phyloP scores from a whole-genome alignment of 2,797 vertebrate species.

The Chrysolophus pictus region DNA sequence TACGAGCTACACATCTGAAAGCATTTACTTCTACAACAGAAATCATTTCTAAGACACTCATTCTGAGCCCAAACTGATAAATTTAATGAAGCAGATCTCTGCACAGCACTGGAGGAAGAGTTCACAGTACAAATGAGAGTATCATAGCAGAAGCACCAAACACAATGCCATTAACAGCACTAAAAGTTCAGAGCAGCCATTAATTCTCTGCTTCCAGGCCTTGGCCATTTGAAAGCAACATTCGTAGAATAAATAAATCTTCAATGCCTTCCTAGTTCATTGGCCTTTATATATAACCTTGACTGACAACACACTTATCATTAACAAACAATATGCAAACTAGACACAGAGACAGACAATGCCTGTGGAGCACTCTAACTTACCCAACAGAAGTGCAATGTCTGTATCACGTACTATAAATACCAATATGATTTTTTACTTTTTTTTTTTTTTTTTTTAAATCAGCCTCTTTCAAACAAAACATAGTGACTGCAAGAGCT shows the following conservation, averaged over 20 bases:
- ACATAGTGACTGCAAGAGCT: neutral
- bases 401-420: neutral
- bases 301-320: neutral
- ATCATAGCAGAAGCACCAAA: neutral
- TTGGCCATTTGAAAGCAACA: neutral
- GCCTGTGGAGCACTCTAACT: neutral
- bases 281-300: neutral
- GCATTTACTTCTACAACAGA: neutral
- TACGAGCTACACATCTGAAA: neutral
- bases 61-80: constrained; percentile 2
- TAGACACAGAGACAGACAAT: neutral
- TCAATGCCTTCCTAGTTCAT: neutral
- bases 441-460: neutral
- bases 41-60: constrained; percentile 5
- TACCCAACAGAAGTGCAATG: neutral
- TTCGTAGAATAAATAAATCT: neutral
- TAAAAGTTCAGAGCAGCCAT: constrained; percentile 3
- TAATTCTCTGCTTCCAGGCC: neutral
- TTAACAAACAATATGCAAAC: neutral
- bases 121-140: neutral
- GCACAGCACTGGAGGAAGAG: accelerated
- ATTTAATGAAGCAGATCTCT: constrained; percentile 20
- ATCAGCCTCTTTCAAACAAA: neutral
- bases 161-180: neutral
- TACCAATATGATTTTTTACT: neutral